A percentile compares a stretch with the other conserved stretches of the same genome.
Evolutionary conservation across 1,140 invertebrate genomes (phyloP).

Genomic region (Caenorhabditis inopinata): DNA sequence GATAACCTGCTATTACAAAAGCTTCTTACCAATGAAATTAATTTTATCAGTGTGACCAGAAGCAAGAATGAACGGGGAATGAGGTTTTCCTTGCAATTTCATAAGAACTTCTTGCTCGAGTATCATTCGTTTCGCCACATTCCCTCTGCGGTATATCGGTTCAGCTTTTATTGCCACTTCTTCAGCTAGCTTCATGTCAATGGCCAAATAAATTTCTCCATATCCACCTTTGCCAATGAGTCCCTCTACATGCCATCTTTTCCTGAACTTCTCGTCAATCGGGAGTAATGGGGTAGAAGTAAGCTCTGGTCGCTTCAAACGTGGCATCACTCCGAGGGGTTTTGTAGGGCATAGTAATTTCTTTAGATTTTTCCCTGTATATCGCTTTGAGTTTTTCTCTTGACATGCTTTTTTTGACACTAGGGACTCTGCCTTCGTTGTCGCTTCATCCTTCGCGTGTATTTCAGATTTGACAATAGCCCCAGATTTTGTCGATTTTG

Average conservation of each 20-base stretch:
- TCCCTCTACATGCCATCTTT: slow-evolving; percentile 67
- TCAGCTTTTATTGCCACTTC: slow-evolving; percentile 95
- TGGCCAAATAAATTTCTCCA: slow-evolving; percentile 98
- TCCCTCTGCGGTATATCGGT: slow-evolving; percentile 85
- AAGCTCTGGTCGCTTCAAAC: background rate
- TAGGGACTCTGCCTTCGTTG: background rate
- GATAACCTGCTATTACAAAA: no score
- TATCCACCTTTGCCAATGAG: slow-evolving; percentile 97
- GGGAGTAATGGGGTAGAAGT: background rate
- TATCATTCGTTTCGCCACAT: slow-evolving; percentile 95
- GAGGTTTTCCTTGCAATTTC: slow-evolving; percentile 75
- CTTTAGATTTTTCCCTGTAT: background rate
- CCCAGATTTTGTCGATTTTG: no score
- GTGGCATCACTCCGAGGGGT: background rate
- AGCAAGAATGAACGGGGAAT: slow-evolving; percentile 48
- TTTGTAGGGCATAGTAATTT: background rate
- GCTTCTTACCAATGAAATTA: slow-evolving; percentile 37
- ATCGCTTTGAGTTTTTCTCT: background rate
- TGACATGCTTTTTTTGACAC: no score
- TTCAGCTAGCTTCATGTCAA: slow-evolving; percentile 77
- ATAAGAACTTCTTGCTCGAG: slow-evolving; percentile 90
- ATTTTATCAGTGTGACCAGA: slow-evolving; percentile 45
- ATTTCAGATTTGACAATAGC: no score
- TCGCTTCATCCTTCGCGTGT: no score
- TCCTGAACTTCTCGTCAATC: slow-evolving; percentile 37